A percentile compares a stretch with the other conserved stretches of the same genome.
phyloP scores from a whole-genome alignment of 2,888 invertebrate species.

The Drosophila testacea region DNA sequence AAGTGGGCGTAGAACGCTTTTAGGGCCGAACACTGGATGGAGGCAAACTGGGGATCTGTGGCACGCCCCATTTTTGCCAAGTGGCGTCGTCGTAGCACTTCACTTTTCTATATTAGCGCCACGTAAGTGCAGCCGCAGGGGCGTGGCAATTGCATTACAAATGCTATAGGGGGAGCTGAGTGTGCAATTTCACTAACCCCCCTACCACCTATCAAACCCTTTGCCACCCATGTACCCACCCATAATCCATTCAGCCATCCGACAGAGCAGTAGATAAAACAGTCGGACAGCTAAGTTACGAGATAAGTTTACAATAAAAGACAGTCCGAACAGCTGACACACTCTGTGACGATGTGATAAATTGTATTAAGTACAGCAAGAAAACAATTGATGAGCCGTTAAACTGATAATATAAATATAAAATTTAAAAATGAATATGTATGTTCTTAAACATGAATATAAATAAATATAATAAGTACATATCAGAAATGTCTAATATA shows the following conservation, averaged over 20 bases:
- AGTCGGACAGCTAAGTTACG: conserved; percentile 31
- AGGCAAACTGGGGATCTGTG: conserved; percentile 15
- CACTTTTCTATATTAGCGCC: conserved; percentile 75
- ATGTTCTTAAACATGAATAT: neutral
- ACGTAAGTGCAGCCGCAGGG: conserved; percentile 73
- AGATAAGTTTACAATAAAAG: conserved; percentile 30
- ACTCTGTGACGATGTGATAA: conserved; percentile 14
- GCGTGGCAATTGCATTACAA: conserved; percentile 74
- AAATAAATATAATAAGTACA: neutral
- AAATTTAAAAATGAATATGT: neutral
- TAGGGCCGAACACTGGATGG: neutral
- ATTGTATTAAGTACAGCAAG: neutral
- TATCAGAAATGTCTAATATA: neutral
- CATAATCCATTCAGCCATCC: conserved; percentile 3
- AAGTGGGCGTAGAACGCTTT: conserved; percentile 49
- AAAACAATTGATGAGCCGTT: neutral
- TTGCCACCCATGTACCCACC: neutral
- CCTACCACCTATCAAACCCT: neutral
- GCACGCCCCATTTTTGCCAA: conserved; percentile 63
- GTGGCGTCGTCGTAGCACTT: conserved; percentile 68
- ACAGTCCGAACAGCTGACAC: conserved; percentile 25
- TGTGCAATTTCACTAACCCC: conserved; percentile 35
- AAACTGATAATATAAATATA: neutral
- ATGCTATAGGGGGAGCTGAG: conserved; percentile 34
- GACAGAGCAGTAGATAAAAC: conserved; percentile 38